Base-by-base conservation (phyloP, 2,797 vertebrate genomes). In the Gymnothorax javanicus region DNA sequence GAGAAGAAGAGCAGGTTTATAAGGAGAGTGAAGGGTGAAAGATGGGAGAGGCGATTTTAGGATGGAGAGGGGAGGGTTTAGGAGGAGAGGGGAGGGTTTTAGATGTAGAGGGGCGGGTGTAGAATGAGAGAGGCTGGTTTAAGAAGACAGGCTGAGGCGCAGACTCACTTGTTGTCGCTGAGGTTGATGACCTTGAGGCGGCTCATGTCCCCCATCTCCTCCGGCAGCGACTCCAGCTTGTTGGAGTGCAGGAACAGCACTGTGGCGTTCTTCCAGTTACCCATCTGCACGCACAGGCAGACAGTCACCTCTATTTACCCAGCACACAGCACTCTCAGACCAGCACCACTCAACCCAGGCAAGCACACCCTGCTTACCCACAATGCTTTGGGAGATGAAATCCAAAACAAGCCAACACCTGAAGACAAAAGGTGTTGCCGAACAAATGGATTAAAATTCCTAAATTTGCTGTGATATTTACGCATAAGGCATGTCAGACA, bases 171-270 rank as follows among this genome's bases (percentile, higher is more conserved):
- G 94, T 99, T 99, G 93, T 99, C 98, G 91, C 98, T 99, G 89
- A 99, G 96, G 93, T 99, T 99, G 93, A 99, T 96, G 91, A 99
- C 98, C 95, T 98, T 99, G 88, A 99, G 96, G 94, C 96, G 98
- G 90, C 97, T 97, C 98, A 99, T 99, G 94, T 99, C 97, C 2
- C 98, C 98, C 98, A 99, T 99, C 94, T 99, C 98, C 91, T 98
- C 97, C 7, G 98, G 98, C 91, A 99, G 95, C 91, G 91, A 94
- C 94, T 99, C 98, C 91, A 99, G 94, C 93, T 98, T 99, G 96
- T 99, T 99, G 92, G 97, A 99, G 96, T 99, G 98, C 58, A 99
- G 96, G 92, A 99, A 99, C 85, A 99, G 93, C 86, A 99, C 98
- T 2, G 98, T 99, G 84, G 97, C 94, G 84, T 95, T 96, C 93